A percentile compares a stretch with the other conserved stretches of the same genome.
These are phyloP conservation scores for Orycteropus afer DNA, from an alignment of 2,113 vertebrate species.

Conservation along the genomic window DNA sequence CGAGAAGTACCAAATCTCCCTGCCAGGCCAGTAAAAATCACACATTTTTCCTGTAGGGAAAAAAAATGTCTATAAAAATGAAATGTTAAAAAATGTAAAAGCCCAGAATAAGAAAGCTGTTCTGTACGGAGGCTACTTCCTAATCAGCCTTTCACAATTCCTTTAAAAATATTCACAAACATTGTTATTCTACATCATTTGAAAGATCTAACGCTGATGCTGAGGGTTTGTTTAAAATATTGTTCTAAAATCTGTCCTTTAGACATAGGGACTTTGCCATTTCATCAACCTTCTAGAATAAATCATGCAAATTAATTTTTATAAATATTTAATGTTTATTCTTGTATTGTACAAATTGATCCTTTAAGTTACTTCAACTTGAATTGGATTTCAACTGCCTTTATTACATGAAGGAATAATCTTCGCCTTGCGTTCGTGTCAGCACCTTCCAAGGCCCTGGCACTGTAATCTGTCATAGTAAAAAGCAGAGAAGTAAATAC, in stretches of 20 bases:
- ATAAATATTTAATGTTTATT: conserved; percentile 74
- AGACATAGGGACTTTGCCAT: background rate
- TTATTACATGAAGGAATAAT: conserved; percentile 22
- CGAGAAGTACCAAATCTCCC: conserved; percentile 62
- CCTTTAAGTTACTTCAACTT: conserved; percentile 63
- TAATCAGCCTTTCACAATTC: conserved; percentile 43
- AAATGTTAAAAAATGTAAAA: conserved; percentile 64
- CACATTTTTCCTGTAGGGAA: conserved; percentile 72
- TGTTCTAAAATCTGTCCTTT: conserved; percentile 41
- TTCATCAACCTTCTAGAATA: conserved; percentile 55
- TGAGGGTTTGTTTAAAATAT: conserved; percentile 9
- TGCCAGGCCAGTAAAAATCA: conserved; percentile 80
- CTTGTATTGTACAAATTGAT: conserved; percentile 62
- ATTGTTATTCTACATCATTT: background rate
- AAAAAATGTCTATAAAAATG: conserved; percentile 75
- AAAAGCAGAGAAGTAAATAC: conserved; percentile 68
- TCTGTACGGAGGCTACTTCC: background rate
- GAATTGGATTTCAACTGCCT: conserved; percentile 53
- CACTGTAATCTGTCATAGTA: conserved; percentile 18
- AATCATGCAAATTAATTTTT: conserved; percentile 72
- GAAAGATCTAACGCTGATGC: conserved; percentile 35
- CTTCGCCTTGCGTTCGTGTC: background rate
- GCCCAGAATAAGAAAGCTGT: conserved; percentile 29
- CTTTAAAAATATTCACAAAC: conserved; percentile 25
- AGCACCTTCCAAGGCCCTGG: background rate